Evolutionary conservation across 2,113 vertebrate genomes (phyloP), one percentile per base, ranked within the genome.

Genomic region (Notechis scutatus): DNA sequence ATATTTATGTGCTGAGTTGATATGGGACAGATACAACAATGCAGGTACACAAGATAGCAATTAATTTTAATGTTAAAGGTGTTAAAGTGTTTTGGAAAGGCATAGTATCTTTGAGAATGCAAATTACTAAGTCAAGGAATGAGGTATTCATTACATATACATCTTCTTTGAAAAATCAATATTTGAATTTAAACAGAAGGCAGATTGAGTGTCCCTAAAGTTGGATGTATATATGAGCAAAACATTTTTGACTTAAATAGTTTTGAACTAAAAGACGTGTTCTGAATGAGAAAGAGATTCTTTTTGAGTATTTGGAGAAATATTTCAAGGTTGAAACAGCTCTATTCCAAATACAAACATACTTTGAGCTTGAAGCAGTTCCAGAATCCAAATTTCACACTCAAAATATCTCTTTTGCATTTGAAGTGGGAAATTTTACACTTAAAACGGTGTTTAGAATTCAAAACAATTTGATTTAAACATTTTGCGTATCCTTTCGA

Each of bases 1-100:
- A 39, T 81, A 92, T 92, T 12, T 92, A 92, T 96, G 89, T 89
- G 64, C 55, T 57, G 54, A 42, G 39, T n/a, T 90, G 29, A 81
- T 5, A 54, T 7, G 90, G 55, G 18, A 81, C 0, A 0, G 23
- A 12, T 64, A 1, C 21, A 34, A 39, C 93, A 92, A 0, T 12
- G 52, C 21, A 91, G 52, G 9, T 14, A 74, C 42, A 90, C 34
- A 55, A 52, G 52, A 88, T 94, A 90, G 88, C 85, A 47, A 81
- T 7, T 93, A 26, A 14, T 85, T 92, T 57, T 85, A 89, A 69
- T 74, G 21, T 23, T 94, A 94, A 95, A 92, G 23, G 23, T 87
- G 29, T 86, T 94, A 90, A 95, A 95, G 93, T 81, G 50, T 94
- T 92, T 5, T 0, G 0, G 4, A 61, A 18, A 2, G 14, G 92